Percentiles rank a stretch among this genome's conserved stretches.
These are phyloP conservation scores for Oxyruncus cristatus DNA, from an alignment of 2,113 vertebrate genomes.

Conservation along the genomic window DNA sequence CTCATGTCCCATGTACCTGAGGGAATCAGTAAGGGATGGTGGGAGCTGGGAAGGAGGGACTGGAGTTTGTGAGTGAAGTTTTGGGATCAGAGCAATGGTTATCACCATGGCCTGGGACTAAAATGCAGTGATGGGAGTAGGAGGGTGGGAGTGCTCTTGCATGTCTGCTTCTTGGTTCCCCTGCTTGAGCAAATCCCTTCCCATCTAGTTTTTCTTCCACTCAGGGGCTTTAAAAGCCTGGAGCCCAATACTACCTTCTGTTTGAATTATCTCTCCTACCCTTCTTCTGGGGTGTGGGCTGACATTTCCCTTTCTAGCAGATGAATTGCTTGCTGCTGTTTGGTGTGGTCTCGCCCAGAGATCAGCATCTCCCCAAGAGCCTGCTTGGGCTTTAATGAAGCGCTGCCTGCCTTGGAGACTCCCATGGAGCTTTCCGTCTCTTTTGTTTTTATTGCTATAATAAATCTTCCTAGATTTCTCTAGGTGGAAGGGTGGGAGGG, in stretches of 20 bases:
- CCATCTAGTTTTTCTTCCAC: not conserved
- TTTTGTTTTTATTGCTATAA: slow-evolving; percentile 57
- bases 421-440: not conserved
- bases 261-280: not conserved
- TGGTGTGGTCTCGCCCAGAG: not conserved
- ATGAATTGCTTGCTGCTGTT: not conserved
- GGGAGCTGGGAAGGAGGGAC: not conserved
- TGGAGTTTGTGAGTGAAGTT: not conserved
- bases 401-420: not conserved
- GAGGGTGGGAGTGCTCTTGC: not conserved
- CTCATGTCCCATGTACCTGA: not conserved
- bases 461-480: slow-evolving; percentile 37
- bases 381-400: slow-evolving; percentile 52
- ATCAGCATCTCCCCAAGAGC: slow-evolving; percentile 10
- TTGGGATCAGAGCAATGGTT: not conserved
- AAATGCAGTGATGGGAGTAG: not conserved
- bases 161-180: not conserved
- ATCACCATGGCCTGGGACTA: not conserved
- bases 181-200: not conserved
- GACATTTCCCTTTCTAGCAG: not conserved
- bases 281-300: not conserved
- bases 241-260: not conserved
- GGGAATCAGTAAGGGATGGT: not conserved
- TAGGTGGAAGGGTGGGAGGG: not conserved
- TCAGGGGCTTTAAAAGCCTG: not conserved